phyloP scores from a whole-genome alignment of 2,113 vertebrate genomes.

The Lepisosteus oculatus region DNA sequence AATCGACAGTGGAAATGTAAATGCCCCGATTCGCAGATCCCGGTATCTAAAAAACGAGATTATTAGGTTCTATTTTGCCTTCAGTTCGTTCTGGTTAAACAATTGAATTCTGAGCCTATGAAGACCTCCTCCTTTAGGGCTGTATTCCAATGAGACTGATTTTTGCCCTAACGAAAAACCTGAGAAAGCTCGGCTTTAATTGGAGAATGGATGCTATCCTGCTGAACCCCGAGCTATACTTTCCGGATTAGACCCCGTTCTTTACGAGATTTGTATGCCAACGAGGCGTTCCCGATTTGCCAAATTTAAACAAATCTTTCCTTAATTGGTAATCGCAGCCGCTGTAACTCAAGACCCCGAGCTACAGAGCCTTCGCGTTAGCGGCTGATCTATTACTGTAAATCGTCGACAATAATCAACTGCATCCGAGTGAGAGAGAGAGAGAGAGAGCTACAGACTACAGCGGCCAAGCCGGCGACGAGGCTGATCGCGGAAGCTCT shows the following conservation, averaged over 20 bases:
- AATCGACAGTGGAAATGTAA: slow-evolving; percentile 1
- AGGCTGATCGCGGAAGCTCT: slow-evolving; percentile 43
- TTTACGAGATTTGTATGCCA: slow-evolving; percentile 73
- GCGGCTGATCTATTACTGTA: slow-evolving; percentile 73
- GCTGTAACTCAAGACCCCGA: slow-evolving; percentile 84
- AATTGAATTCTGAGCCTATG: slow-evolving; percentile 19
- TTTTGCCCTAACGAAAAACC: slow-evolving; percentile 18
- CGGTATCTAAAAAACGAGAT: background rate
- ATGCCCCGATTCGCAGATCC: background rate
- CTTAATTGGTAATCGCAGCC: slow-evolving; percentile 88
- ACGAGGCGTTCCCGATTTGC: slow-evolving; percentile 70
- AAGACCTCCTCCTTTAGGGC: slow-evolving; percentile 28
- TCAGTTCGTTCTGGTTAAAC: slow-evolving; percentile 10
- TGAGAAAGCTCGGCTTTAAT: slow-evolving; percentile 18
- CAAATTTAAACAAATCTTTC: slow-evolving; percentile 87
- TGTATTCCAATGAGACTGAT: slow-evolving; percentile 38
- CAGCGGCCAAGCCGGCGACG: slow-evolving; percentile 26
- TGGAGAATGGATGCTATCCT: slow-evolving; percentile 36
- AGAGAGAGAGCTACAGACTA: slow-evolving; percentile 16
- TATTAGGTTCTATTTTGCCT: slow-evolving; percentile 4
- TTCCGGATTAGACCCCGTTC: slow-evolving; percentile 55
- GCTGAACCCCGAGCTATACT: slow-evolving; percentile 52
- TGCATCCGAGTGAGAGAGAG: slow-evolving; percentile 52
- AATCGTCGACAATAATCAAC: slow-evolving; percentile 75
- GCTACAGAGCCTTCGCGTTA: slow-evolving; percentile 80